A percentile compares a stretch with the other conserved stretches of the same genome.
These are phyloP conservation scores for Nixonia krombeini DNA, from an alignment of 1,140 invertebrate genomes.

Conservation along the genomic window DNA sequence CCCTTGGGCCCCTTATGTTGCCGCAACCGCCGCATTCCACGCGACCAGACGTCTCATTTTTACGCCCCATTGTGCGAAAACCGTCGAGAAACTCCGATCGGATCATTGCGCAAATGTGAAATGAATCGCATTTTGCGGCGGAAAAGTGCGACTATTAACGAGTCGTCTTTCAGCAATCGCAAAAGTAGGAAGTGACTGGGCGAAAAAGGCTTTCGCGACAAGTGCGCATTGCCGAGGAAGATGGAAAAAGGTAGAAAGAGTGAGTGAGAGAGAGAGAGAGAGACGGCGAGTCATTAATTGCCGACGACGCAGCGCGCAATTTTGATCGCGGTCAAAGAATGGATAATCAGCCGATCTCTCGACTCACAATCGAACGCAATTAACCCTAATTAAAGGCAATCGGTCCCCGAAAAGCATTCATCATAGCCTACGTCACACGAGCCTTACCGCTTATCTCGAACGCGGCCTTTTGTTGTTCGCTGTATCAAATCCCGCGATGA, in stretches of 20 bases:
- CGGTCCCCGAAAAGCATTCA: constrained; percentile 29
- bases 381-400: constrained; percentile 61
- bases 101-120: no score
- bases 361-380: constrained; percentile 57
- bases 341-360: constrained; percentile 47
- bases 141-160: constrained; percentile 26
- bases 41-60: constrained; percentile 10
- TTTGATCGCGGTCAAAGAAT: constrained; percentile 53
- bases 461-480: constrained; percentile 26
- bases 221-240: constrained; percentile 12
- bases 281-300: constrained; percentile 23
- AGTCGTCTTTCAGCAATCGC: constrained; percentile 38
- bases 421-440: constrained; percentile 26
- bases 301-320: constrained; percentile 39
- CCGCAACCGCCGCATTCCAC: constrained; percentile 22
- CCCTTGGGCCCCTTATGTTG: constrained; percentile 22
- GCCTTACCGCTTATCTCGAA: constrained; percentile 7
- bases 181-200: constrained; percentile 59
- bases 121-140: not conserved
- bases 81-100: constrained; percentile 29
- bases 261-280: no score
- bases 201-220: constrained; percentile 37
- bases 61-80: constrained; percentile 6
- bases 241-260: no score
- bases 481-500: constrained; percentile 38